Percentiles rank a stretch among this genome's conserved stretches.
Conservation (phyloP, 92 coral and sea anemone genomes). For the Siderastrea radians region DNA sequence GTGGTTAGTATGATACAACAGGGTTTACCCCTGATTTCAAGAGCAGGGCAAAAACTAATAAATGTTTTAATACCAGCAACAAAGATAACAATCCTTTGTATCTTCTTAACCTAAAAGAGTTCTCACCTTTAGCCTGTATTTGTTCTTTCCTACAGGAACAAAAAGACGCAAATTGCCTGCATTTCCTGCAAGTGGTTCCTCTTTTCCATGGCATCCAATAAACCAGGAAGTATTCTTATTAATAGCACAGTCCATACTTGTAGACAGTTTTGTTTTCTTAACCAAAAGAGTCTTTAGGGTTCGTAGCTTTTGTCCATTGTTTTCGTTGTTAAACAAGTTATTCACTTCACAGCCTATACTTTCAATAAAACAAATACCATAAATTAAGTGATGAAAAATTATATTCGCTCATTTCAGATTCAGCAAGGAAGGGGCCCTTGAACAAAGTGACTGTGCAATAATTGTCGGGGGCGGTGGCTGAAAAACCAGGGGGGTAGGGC, state of each 20-base stretch:
- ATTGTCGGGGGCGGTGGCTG: no score
- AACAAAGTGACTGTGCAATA: no score
- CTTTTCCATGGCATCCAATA: slow-evolving; percentile 19
- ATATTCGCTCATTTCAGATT: no score
- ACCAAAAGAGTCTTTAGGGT: not conserved
- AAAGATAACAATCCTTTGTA: no score
- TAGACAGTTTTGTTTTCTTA: not conserved
- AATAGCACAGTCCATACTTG: not conserved
- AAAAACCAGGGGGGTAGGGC: no score
- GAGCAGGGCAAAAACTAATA: no score
- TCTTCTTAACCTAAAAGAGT: not conserved
- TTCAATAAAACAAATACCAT: not conserved
- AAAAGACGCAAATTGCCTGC: not conserved
- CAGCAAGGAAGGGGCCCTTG: no score
- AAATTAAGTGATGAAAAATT: no score
- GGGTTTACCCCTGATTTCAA: no score
- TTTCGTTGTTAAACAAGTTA: not conserved
- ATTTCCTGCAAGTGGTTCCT: not conserved
- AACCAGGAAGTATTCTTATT: not conserved
- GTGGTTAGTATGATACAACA: no score
- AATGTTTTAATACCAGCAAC: no score
- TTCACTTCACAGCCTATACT: not conserved
- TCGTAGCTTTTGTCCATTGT: not conserved
- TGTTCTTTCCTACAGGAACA: no score
- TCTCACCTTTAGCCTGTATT: not conserved